Base-by-base conservation (phyloP, 2,113 vertebrate species). In the Vombatus ursinus region DNA sequence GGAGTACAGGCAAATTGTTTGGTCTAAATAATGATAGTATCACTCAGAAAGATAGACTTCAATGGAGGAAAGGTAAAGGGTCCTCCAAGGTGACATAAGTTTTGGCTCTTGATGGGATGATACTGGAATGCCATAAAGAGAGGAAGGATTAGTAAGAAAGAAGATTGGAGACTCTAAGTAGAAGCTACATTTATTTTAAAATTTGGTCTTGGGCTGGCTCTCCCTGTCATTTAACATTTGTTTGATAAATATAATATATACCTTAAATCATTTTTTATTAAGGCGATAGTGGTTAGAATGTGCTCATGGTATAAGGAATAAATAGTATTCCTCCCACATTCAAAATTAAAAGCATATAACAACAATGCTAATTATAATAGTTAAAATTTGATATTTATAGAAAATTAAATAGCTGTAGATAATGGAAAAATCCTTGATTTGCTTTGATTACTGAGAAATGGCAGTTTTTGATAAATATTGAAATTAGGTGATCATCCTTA, bases 391-490 rank as follows among this genome's bases (percentile, higher is more conserved):
- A 96, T 98, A 98, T 98, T 98, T 98, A 97, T 97, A 94, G 91
- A 97, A 98, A 98, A 90, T 47, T 96, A 95, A 94, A 96, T 96
- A 98, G 96, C 92, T 96, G 92, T 26, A 96, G 96, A 97, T 98
- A 98, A 98, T 96, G 98, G 97, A 91, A 97, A 91, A 98, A 97
- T 98, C 98, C 92, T 97, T 94, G 94, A 54, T 96, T 50, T 98
- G 92, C 95, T 98, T 97, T 98, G 98, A 98, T 98, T 97, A 97
- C 95, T 98, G 97, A 97, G 94, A 98, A 98, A 97, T 98, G 95
- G 92, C 91, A 95, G 92, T 97, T 98, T 98, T 98, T 97, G 98
- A 98, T 98, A 99, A 98, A 99, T 98, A 98, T 98, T 98, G 97
- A 98, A 98, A 98, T 97, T 97, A 98, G 92, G 91, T 97, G 97